These are phyloP conservation scores for Pseudotriccus pelzelni DNA, from an alignment of 2,797 vertebrate species.

Conservation along the genomic window DNA sequence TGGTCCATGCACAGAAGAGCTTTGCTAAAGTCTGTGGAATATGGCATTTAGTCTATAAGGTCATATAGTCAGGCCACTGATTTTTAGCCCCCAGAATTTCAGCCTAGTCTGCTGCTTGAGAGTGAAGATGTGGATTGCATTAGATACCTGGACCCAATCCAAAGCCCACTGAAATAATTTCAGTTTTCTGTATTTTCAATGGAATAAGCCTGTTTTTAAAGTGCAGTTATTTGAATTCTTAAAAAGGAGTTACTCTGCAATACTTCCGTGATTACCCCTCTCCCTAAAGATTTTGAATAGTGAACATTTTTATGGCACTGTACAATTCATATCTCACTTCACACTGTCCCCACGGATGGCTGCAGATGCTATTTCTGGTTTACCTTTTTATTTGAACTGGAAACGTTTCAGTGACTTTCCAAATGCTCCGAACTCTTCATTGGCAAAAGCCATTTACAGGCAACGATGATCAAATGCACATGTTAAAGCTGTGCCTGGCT, in stretches of 20 bases:
- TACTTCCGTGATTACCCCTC: not conserved
- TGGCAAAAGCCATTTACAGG: constrained; percentile 27
- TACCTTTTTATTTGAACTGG: constrained; percentile 66
- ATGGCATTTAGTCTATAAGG: not conserved
- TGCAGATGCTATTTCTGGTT: constrained; percentile 53
- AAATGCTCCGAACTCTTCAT: constrained; percentile 19
- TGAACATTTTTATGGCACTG: not conserved
- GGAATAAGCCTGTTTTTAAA: constrained; percentile 11
- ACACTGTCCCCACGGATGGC: not conserved
- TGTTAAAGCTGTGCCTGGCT: not conserved
- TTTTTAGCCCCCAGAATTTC: not conserved
- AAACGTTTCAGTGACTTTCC: constrained; percentile 30
- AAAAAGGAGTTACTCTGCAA: not conserved
- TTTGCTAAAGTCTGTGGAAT: not conserved
- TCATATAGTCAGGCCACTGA: not conserved
- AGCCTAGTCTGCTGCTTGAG: not conserved
- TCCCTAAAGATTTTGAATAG: not conserved
- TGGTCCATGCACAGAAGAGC: not conserved
- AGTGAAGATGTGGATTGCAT: constrained; percentile 16
- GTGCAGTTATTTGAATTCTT: not conserved
- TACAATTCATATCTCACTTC: constrained; percentile 3
- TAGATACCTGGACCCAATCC: not conserved
- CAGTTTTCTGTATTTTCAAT: constrained; percentile 4
- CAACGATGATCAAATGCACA: constrained; percentile 42
- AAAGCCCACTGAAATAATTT: not conserved